Evolutionary conservation across 2,797 vertebrate genomes (phyloP).

Genomic region (Gymnothorax javanicus): DNA sequence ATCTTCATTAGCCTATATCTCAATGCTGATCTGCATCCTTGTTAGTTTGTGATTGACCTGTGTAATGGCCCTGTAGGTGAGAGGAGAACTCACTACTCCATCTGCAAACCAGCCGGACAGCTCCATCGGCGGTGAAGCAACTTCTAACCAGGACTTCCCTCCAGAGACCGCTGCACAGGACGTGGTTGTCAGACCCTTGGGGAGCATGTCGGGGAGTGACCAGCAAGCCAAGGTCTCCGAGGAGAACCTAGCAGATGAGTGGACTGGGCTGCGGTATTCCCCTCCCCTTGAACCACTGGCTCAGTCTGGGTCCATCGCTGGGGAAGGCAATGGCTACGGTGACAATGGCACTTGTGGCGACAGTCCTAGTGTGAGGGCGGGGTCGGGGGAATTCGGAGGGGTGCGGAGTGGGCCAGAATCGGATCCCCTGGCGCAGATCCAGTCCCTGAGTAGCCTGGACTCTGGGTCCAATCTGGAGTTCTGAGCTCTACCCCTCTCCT

Average conservation of each 20-base stretch:
- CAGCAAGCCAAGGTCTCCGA: slow-evolving; percentile 21
- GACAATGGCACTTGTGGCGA: slow-evolving; percentile 50
- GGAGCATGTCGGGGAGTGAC: slow-evolving; percentile 29
- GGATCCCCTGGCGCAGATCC: slow-evolving; percentile 44
- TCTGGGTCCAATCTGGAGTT: slow-evolving; percentile 47
- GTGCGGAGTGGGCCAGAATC: slow-evolving; percentile 35
- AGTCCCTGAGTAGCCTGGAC: slow-evolving; percentile 37
- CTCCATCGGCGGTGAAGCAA: slow-evolving; percentile 33
- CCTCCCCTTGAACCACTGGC: slow-evolving; percentile 39
- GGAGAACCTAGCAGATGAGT: slow-evolving; percentile 32
- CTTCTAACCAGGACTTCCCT: slow-evolving; percentile 25
- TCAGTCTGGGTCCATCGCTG: slow-evolving; percentile 49
- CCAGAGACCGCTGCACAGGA: slow-evolving; percentile 34
- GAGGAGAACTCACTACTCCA: neutral
- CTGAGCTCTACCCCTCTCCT: neutral
- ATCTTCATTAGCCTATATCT: neutral
- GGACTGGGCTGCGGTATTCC: slow-evolving; percentile 27
- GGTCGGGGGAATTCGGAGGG: slow-evolving; percentile 43
- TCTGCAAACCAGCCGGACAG: slow-evolving; percentile 21
- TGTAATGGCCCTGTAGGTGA: slow-evolving; percentile 47
- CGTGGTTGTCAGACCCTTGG: slow-evolving; percentile 30
- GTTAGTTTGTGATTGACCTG: neutral
- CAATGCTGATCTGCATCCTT: neutral
- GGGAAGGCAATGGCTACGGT: slow-evolving; percentile 53
- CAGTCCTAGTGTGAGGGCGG: slow-evolving; percentile 56